A percentile compares a stretch with the other conserved stretches of the same genome.
Evolutionary conservation across 1,140 invertebrate genomes (phyloP).

Genomic region (Papilio polytes): DNA sequence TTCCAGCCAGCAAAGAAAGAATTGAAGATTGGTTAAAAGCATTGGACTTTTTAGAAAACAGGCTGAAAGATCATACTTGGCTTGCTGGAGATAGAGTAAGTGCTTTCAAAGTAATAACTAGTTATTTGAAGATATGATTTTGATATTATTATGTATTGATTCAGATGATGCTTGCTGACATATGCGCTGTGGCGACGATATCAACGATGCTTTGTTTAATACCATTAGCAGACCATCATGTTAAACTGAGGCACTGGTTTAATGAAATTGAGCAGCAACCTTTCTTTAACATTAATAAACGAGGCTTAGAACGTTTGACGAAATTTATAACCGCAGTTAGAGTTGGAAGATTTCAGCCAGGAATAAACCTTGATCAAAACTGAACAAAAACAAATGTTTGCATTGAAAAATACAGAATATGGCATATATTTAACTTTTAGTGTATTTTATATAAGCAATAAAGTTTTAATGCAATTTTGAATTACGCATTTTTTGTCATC

Average conservation of each 20-base stretch:
- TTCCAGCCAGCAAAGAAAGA: conserved; percentile 49
- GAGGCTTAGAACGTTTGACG: conserved; percentile 54
- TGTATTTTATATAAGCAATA: background rate
- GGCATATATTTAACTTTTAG: no score
- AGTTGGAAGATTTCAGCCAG: background rate
- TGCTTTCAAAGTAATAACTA: background rate
- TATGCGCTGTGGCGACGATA: conserved; percentile 63
- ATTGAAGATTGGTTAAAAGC: conserved; percentile 56
- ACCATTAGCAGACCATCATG: conserved; percentile 51
- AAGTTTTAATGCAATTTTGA: background rate
- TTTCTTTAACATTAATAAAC: conserved; percentile 62
- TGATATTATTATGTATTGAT: conserved; percentile 43
- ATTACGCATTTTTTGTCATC: background rate
- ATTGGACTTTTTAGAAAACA: conserved; percentile 60
- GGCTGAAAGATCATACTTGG: conserved; percentile 53
- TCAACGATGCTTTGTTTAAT: conserved; percentile 58
- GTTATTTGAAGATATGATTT: background rate
- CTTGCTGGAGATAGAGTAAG: conserved; percentile 62
- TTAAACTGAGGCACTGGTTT: conserved; percentile 59
- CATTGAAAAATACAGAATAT: no score
- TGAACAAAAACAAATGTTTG: background rate
- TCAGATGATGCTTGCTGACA: conserved; percentile 67
- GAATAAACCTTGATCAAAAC: background rate
- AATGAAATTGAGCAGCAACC: conserved; percentile 55
- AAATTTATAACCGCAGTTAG: conserved; percentile 41